phyloP scores from a whole-genome alignment of 1,140 invertebrate genomes.

The Frieseomelitta varia region DNA sequence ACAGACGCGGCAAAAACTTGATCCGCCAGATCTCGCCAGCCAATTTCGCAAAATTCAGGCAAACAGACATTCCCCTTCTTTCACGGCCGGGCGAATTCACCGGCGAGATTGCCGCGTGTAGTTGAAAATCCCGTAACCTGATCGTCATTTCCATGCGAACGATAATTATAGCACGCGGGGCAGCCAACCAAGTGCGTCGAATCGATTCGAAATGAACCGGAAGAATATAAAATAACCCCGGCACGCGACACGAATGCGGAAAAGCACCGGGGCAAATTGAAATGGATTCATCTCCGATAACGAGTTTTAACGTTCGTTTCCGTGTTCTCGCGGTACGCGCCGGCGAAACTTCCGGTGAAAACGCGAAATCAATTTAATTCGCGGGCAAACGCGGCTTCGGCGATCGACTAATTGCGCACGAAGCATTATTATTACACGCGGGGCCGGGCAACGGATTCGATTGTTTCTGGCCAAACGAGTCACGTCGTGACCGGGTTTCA shows the following conservation, averaged over 20 bases:
- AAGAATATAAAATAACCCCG: neutral
- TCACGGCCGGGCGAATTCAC: neutral
- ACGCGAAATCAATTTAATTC: slow-evolving; percentile 32
- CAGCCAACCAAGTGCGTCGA: too few species aligned
- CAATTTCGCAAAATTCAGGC: neutral
- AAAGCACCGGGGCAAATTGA: neutral
- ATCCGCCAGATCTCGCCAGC: neutral
- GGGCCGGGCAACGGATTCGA: neutral
- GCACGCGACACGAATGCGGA: neutral
- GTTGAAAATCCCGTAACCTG: neutral
- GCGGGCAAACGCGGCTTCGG: neutral
- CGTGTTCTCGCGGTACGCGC: neutral
- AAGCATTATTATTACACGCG: slow-evolving; percentile 27
- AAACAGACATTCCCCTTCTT: neutral
- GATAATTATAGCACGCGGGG: neutral
- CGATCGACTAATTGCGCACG: slow-evolving; percentile 23
- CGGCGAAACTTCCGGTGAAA: too few species aligned
- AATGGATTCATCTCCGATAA: neutral
- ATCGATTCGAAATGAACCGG: neutral
- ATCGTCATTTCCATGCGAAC: neutral
- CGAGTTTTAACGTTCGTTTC: neutral
- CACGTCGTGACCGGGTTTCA: neutral
- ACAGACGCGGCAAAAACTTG: neutral
- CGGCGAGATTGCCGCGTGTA: neutral
- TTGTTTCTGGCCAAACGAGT: slow-evolving; percentile 8